Base-by-base conservation (phyloP, 2,888 invertebrate genomes). In the Odontothrips loti region DNA sequence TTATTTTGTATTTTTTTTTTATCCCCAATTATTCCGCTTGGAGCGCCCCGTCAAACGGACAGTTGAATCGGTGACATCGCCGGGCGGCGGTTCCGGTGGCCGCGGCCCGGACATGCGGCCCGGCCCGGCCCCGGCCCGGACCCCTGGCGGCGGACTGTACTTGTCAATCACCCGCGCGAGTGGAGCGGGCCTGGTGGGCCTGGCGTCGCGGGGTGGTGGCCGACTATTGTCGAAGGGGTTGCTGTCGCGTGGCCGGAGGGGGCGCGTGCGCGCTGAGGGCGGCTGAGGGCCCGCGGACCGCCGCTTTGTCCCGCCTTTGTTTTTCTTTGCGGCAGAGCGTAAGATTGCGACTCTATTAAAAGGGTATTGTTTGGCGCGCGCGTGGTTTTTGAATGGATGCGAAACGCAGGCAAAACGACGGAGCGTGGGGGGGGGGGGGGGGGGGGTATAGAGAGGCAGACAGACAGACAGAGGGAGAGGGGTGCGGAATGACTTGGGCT, bases 141-240 rank as follows among this genome's bases (percentile, higher is more conserved):
- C 79, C 48, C 80, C 51, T 34, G 80, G 80, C 84, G 84, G 84
- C 84, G 85, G 84, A 85, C 85, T 85, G 84, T 86, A 86, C 86
- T 86, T 86, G 85, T 86, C 85, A 85, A 86, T 86, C 85, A 84
- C 85, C 85, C 86, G 85, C 85, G 80, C 83, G 83, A 82, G 58
- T 34, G 78, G 48, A 80, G 81, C 83, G 82, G 80, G 81, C 82
- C 63, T 80, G 80, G 80, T 47, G 83, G 81, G 80, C 81, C n/a
- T n/a, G 82, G 75, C 80, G 82, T 51, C 81, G 81, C 68, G 80
- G 78, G 78, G 80, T 82, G 82, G 82, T n/a, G 68, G 82, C 84
- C 83, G 84, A 83, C 58, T 20, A 27, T 75, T 75, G 68, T 75
- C 68, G 68, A 75, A 75, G 68, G 68, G 68, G 68, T 75, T 75